phyloP scores from a whole-genome alignment of 1,140 invertebrate species.

The Harpegnathos saltator region DNA sequence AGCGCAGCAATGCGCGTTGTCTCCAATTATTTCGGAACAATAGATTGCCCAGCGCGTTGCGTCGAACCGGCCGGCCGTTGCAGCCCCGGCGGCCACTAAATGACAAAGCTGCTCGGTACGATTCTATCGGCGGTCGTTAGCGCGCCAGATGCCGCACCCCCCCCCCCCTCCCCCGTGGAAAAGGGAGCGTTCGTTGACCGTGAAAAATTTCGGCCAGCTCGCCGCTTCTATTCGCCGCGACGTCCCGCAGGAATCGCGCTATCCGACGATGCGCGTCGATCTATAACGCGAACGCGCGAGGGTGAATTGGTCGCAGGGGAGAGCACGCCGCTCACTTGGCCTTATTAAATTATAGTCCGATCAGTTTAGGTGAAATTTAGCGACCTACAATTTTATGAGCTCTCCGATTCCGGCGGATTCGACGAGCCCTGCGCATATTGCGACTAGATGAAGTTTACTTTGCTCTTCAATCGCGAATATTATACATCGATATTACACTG shows the following conservation, averaged over 20 bases:
- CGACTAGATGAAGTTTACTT: constrained; percentile 15
- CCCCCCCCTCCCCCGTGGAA: too few species aligned
- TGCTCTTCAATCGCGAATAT: constrained; percentile 32
- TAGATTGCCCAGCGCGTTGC: constrained; percentile 49
- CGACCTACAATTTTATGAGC: background rate
- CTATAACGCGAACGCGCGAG: constrained; percentile 18
- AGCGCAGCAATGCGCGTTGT: constrained; percentile 38
- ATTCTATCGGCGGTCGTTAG: constrained; percentile 53
- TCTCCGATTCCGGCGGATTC: background rate
- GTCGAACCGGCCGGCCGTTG: background rate
- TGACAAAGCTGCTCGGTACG: constrained; percentile 48
- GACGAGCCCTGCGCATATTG: background rate
- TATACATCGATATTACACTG: constrained; percentile 16
- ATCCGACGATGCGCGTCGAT: constrained; percentile 50
- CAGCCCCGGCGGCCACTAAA: constrained; percentile 43
- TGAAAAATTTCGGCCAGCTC: constrained; percentile 63
- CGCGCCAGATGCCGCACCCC: constrained; percentile 44
- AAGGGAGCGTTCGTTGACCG: constrained; percentile 56
- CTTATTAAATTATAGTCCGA: constrained; percentile 53
- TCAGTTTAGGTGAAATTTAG: constrained; percentile 36
- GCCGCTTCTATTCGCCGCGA: constrained; percentile 6
- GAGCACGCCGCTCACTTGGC: background rate
- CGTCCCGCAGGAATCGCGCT: constrained; percentile 6
- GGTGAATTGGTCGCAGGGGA: constrained; percentile 48
- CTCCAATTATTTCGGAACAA: constrained; percentile 62